Percentiles rank a stretch among this genome's conserved stretches.
Evolutionary conservation across 2,888 invertebrate genomes (phyloP).

Genomic region (Hylaea fasciaria): DNA sequence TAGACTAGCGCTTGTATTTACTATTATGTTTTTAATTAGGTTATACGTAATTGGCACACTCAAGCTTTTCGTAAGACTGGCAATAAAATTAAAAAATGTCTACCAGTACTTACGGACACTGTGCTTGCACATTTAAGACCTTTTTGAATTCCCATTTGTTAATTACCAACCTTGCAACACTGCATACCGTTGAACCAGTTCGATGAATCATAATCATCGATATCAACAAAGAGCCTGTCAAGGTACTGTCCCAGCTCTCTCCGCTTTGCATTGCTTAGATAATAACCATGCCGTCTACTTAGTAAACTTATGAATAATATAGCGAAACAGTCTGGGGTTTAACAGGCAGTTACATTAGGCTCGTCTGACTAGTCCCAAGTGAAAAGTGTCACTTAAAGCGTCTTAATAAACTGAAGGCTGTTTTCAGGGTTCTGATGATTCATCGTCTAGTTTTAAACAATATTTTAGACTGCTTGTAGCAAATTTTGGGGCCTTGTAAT

Average conservation of each 20-base stretch:
- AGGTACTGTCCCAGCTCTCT: neutral
- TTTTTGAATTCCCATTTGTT: no score
- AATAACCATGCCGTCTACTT: slow-evolving; percentile 1
- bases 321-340: slow-evolving; percentile 11
- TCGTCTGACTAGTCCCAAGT: slow-evolving; percentile 20
- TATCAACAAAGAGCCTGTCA: slow-evolving; percentile 2
- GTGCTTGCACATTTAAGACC: no score
- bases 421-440: neutral
- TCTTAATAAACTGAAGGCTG: neutral
- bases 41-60: no score
- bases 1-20: no score
- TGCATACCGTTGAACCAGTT: neutral
- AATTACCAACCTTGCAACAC: neutral
- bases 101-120: no score
- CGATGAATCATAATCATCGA: slow-evolving; percentile 17
- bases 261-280: slow-evolving; percentile 13
- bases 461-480: no score
- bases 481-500: no score
- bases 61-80: no score
- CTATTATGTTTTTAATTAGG: no score
- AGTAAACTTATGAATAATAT: neutral
- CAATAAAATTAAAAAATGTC: no score
- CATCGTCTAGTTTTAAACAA: no score
- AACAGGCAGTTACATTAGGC: slow-evolving; percentile 17
- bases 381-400: slow-evolving; percentile 9